Evolutionary conservation across 2,113 vertebrate genomes (phyloP), one percentile per base, ranked within the genome.

Genomic region (Phalacrocorax brasilianus): DNA sequence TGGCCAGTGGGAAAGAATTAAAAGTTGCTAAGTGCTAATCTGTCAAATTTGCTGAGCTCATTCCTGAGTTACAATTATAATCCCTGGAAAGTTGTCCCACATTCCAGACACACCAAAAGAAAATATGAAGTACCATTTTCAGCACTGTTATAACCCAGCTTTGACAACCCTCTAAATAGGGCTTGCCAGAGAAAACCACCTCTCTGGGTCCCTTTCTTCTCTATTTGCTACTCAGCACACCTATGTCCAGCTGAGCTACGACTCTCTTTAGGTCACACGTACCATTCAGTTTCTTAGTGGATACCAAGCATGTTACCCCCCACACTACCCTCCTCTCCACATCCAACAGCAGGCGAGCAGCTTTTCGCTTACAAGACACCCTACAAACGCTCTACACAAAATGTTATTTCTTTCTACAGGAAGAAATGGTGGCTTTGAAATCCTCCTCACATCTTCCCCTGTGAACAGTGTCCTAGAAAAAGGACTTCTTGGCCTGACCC

Each of bases 21-120:
- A 85, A 85, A 91, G 24, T 40, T 92, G 79, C 6, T 79, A 67
- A 52, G 53, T 52, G 74, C 50, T 96, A 72, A 95, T 95, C 79
- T 80, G 85, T 84, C 91, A 91, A 91, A 91, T 49, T 96, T 59
- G 67, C 70, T 12, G 94, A 96, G 66, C 93, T 96, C 44, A 79
- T 71, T 73, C 78, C 94, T 38, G 86, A 88, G 84, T 93, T 97
- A 80, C 88, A 92, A 26, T 88, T 91, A 63, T 82, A 95, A 92
- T 86, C 80, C 81, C 94, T 89, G 44, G 84, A 84, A 92, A 90
- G 70, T 50, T 93, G 59, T 78, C 92, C 88, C 77, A 80, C 66
- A 7, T 53, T 61, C 22, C 89, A 61, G 67, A 89, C 53, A 88
- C 33, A 89, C 81, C 11, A 95, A 72, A 14, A 95, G 87, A 52